Conservation (phyloP, 2,888 invertebrate species). For the Chymomyza caudatula region DNA sequence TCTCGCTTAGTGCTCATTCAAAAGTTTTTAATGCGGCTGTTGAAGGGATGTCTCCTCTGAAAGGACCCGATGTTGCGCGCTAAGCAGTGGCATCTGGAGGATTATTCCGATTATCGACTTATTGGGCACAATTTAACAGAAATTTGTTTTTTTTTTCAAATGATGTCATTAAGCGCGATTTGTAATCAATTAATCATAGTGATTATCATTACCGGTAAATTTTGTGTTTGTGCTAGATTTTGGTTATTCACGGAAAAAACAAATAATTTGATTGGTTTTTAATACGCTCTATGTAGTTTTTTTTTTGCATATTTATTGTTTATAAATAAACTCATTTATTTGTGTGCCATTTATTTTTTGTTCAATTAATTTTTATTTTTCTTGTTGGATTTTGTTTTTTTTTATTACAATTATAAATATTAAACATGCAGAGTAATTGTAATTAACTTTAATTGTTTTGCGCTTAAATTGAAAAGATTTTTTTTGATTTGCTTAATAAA, state of each 20-base stretch:
- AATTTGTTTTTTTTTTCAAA: no score
- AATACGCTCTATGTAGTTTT: slow-evolving; percentile 42
- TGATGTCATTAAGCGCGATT: no score
- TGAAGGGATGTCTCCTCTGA: no score
- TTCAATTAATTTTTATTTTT: slow-evolving; percentile 21
- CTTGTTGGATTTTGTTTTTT: slow-evolving; percentile 15
- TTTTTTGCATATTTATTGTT: slow-evolving; percentile 24
- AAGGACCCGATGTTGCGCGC: no score
- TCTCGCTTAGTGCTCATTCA: no score
- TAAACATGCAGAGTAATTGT: slow-evolving; percentile 59
- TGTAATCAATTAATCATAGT: background rate
- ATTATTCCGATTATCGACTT: no score
- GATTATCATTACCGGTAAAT: background rate
- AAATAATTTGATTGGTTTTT: slow-evolving; percentile 16
- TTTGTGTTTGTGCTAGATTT: no score
- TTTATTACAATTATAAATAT: slow-evolving; percentile 61
- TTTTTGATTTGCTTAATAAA: background rate
- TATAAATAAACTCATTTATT: slow-evolving; percentile 50
- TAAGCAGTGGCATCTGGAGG: no score
- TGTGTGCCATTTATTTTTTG: slow-evolving; percentile 23
- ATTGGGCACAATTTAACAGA: no score
- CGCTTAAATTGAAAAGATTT: background rate
- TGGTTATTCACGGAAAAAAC: background rate
- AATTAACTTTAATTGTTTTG: slow-evolving; percentile 49
- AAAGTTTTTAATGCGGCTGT: no score